Evolutionary conservation across 2,113 vertebrate genomes (phyloP).

Genomic region (Paraplagusia blochii): DNA sequence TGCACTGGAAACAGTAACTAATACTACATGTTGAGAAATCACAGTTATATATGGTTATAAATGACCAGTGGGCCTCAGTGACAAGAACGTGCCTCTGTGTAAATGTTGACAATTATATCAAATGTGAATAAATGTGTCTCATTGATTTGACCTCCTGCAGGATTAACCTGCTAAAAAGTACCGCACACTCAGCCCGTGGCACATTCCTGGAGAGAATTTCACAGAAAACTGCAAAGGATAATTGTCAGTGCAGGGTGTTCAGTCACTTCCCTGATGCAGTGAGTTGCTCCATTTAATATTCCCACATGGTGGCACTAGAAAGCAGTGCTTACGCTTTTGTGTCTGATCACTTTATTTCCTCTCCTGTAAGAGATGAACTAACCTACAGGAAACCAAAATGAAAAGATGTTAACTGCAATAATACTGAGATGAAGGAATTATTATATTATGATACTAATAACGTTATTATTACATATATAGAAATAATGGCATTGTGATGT

Average conservation of each 20-base stretch:
- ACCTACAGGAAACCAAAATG: constrained; percentile 16
- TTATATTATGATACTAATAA: too few species aligned
- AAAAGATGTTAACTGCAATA: neutral
- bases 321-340: constrained; percentile 36
- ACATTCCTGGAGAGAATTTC: neutral
- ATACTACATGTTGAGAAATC: too few species aligned
- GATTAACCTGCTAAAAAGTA: constrained; percentile 1
- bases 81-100: neutral
- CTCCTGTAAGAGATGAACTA: constrained; percentile 13
- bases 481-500: too few species aligned
- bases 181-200: neutral
- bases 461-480: too few species aligned
- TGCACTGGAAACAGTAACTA: too few species aligned
- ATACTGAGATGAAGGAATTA: too few species aligned
- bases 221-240: neutral
- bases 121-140: constrained; percentile 4
- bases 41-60: neutral
- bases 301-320: constrained; percentile 68
- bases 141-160: neutral
- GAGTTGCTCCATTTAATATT: neutral
- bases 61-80: too few species aligned
- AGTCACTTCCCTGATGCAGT: neutral
- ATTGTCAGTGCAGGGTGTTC: neutral
- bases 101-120: neutral
- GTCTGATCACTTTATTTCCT: constrained; percentile 13